Conservation (phyloP, 2,797 vertebrate genomes). For the Leuciscus waleckii region DNA sequence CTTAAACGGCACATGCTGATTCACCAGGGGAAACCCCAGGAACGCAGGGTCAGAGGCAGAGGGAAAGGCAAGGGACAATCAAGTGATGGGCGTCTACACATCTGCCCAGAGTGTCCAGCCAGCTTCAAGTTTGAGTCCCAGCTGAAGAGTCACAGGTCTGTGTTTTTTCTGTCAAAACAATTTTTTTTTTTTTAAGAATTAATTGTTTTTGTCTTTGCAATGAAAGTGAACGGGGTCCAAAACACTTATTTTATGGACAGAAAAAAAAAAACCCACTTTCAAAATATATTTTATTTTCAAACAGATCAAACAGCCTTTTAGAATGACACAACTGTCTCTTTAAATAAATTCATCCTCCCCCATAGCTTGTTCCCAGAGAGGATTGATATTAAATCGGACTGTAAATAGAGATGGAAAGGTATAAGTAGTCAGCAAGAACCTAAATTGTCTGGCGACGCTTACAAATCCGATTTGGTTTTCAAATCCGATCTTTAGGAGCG, state of each 20-base stretch:
- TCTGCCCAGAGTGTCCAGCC: constrained; percentile 86
- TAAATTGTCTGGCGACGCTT: too few species aligned
- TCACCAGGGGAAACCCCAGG: constrained; percentile 65
- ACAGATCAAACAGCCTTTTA: not conserved
- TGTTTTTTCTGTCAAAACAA: not conserved
- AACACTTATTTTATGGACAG: not conserved
- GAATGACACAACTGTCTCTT: not conserved
- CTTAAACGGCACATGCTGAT: constrained; percentile 86
- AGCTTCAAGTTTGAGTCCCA: constrained; percentile 85
- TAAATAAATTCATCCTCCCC: not conserved
- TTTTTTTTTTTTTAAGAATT: not conserved
- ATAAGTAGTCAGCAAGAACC: not conserved
- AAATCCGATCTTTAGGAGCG: not conserved
- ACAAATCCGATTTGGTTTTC: constrained; percentile 10
- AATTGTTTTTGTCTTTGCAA: not conserved
- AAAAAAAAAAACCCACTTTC: not conserved
- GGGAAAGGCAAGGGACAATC: constrained; percentile 59
- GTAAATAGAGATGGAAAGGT: constrained; percentile 16
- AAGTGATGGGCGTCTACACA: constrained; percentile 67
- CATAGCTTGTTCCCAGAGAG: not conserved
- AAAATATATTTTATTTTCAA: not conserved
- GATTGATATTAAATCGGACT: constrained; percentile 16
- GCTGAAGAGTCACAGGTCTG: constrained; percentile 80
- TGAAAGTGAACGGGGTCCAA: not conserved
- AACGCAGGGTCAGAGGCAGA: constrained; percentile 61